A percentile compares a stretch with the other conserved stretches of the same genome.
phyloP scores from a whole-genome alignment of 2,797 vertebrate species.

The Siniperca scherzeri region DNA sequence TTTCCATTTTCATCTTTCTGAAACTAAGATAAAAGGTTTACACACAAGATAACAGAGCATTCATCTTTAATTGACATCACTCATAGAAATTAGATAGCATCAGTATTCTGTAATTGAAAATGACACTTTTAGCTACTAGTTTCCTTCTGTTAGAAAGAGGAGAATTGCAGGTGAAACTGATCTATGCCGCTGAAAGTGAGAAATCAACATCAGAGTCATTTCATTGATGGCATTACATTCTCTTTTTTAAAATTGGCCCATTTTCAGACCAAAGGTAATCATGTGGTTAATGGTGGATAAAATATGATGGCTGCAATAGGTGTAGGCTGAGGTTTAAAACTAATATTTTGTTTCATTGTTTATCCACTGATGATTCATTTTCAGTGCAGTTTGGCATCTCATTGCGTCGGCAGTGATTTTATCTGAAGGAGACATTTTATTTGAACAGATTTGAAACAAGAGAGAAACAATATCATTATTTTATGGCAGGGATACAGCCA shows the following conservation, averaged over 20 bases:
- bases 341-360: conserved; percentile 12
- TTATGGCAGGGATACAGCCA: neutral
- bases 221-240: neutral
- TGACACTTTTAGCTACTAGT: neutral
- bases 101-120: neutral
- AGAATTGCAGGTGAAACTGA: neutral
- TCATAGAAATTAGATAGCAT: neutral
- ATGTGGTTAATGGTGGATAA: conserved; percentile 6
- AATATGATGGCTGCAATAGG: neutral
- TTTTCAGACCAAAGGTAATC: neutral
- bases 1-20: neutral
- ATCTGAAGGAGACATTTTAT: conserved; percentile 15
- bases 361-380: conserved; percentile 1
- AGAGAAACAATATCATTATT: neutral
- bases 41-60: neutral
- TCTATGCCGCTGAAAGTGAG: neutral
- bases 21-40: conserved; percentile 1
- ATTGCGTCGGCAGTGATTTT: neutral
- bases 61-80: neutral
- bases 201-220: conserved; percentile 1
- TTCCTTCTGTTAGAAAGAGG: neutral
- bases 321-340: conserved; percentile 8
- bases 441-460: neutral
- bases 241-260: neutral
- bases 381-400: neutral